A percentile compares a stretch with the other conserved stretches of the same genome.
Evolutionary conservation across 53 echinoderm and acorn worm genomes (phyloP).

Genomic region (Paelopatides confundens): DNA sequence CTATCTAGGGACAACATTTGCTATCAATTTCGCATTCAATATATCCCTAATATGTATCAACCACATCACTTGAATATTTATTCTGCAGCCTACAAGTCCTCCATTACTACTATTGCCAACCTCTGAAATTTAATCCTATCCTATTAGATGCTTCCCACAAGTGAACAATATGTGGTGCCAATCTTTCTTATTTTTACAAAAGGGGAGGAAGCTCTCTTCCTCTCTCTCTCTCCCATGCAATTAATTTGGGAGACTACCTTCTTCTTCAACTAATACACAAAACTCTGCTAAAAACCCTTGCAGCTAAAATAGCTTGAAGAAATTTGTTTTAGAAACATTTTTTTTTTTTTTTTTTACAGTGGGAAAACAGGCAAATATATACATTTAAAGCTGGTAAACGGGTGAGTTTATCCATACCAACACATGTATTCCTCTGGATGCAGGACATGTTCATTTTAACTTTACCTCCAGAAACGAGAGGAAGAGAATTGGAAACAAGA

Average conservation of each 20-base stretch:
- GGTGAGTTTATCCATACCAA: background rate
- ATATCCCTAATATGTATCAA: too few relatives aligned
- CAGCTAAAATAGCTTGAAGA: too few relatives aligned
- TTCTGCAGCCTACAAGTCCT: too few relatives aligned
- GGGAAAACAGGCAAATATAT: background rate
- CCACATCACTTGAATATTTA: too few relatives aligned
- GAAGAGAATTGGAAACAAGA: background rate
- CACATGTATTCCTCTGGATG: too few relatives aligned
- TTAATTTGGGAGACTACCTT: background rate
- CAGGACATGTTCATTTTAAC: background rate
- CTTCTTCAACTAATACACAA: background rate
- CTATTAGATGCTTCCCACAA: background rate
- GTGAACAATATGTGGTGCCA: background rate
- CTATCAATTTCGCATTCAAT: too few relatives aligned
- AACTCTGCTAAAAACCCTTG: background rate
- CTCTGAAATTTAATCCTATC: conserved; percentile 1
- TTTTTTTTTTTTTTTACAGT: background rate
- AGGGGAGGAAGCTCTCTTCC: too few relatives aligned
- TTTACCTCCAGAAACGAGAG: background rate
- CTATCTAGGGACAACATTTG: too few relatives aligned
- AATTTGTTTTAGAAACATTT: too few relatives aligned
- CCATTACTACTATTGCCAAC: background rate
- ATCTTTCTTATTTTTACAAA: too few relatives aligned
- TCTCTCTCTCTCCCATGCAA: background rate
- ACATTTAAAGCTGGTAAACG: background rate